phyloP scores from a whole-genome alignment of 2,113 vertebrate genomes.

The Gadus chalcogrammus region DNA sequence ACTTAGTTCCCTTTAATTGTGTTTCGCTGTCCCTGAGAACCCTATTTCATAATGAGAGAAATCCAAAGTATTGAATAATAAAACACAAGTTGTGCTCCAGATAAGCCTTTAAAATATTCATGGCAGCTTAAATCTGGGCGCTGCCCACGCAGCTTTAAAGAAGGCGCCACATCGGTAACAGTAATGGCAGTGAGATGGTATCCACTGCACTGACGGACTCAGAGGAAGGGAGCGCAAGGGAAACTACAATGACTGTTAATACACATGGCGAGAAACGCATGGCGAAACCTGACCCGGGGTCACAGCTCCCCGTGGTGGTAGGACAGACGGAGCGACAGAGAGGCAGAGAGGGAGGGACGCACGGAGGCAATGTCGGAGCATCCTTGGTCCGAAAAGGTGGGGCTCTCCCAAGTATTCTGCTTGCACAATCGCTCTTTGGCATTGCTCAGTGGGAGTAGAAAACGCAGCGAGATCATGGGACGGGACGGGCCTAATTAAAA shows the following conservation, averaged over 20 bases:
- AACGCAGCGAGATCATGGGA: not conserved
- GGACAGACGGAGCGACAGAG: not conserved
- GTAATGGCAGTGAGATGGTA: constrained; percentile 11
- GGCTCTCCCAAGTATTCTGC: not conserved
- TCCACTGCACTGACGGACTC: not conserved
- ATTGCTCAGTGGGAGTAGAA: not conserved
- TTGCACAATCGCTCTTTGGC: not conserved
- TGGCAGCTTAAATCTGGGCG: constrained; percentile 40
- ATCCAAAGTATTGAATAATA: constrained; percentile 64
- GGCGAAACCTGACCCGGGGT: no score
- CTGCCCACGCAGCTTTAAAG: constrained; percentile 29
- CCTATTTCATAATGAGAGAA: constrained; percentile 64
- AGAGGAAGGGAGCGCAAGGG: no score
- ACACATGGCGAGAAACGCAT: no score
- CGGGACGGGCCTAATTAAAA: not conserved
- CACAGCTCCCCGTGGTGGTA: no score
- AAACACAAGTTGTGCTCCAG: constrained; percentile 65
- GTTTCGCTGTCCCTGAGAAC: constrained; percentile 77
- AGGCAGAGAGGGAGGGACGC: not conserved
- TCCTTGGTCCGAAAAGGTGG: not conserved
- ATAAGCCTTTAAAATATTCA: constrained; percentile 62
- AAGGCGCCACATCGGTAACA: constrained; percentile 31
- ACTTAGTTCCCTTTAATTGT: constrained; percentile 68
- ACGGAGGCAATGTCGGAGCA: not conserved
- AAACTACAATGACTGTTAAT: no score